phyloP scores from a whole-genome alignment of 2,113 vertebrate species.

The Heterotilapia buettikoferi region DNA sequence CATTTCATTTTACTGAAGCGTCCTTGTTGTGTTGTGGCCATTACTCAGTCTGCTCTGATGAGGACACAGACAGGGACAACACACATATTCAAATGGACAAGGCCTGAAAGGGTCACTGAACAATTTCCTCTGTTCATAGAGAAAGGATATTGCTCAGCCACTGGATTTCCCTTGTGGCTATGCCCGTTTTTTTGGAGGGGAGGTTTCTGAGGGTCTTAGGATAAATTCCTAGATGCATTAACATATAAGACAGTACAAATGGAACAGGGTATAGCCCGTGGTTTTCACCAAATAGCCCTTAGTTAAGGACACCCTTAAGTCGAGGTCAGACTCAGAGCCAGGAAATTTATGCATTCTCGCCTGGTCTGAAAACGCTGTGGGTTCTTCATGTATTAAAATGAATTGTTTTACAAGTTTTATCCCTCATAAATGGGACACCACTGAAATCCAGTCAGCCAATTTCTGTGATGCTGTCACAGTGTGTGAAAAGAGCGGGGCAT shows the following conservation, averaged over 20 bases:
- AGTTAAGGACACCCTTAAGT: conserved; percentile 59
- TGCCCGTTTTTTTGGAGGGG: not conserved
- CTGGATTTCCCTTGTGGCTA: conserved; percentile 40
- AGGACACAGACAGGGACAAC: conserved; percentile 44
- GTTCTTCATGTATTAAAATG: conserved; percentile 60
- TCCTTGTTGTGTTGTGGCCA: conserved; percentile 52
- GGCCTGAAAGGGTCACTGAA: conserved; percentile 58
- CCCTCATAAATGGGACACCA: conserved; percentile 52
- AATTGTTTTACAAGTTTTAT: conserved; percentile 60
- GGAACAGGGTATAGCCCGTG: conserved; percentile 34
- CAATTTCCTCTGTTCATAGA: conserved; percentile 59
- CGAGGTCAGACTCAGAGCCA: conserved; percentile 58
- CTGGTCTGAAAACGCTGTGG: conserved; percentile 15
- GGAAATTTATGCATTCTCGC: conserved; percentile 49
- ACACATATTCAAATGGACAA: conserved; percentile 55
- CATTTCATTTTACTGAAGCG: conserved; percentile 37
- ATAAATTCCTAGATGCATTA: conserved; percentile 59
- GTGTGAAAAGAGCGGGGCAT: conserved; percentile 37
- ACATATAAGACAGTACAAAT: conserved; percentile 63
- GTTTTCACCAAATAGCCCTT: conserved; percentile 56
- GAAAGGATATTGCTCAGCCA: conserved; percentile 54
- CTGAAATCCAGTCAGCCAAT: conserved; percentile 46
- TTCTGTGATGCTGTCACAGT: conserved; percentile 45
- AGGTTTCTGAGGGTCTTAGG: conserved; percentile 19
- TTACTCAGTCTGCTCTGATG: conserved; percentile 54